These are phyloP conservation scores for Psilopogon haemacephalus DNA, from an alignment of 2,113 vertebrate genomes.

Conservation along the genomic window DNA sequence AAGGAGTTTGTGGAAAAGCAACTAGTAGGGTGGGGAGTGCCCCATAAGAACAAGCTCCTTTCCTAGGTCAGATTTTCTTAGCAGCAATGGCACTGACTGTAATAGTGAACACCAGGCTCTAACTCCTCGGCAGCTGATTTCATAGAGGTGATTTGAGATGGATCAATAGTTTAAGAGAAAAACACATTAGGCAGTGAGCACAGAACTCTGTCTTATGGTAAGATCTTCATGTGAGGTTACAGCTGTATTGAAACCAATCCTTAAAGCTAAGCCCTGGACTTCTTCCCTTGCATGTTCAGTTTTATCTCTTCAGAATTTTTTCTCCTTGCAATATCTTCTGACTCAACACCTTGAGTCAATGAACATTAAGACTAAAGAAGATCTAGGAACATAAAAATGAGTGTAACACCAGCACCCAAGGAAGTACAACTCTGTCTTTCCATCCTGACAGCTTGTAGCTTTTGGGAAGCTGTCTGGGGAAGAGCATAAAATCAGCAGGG, in stretches of 20 bases:
- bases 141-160: neutral
- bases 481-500: neutral
- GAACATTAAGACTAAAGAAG: neutral
- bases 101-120: neutral
- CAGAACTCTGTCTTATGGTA: neutral
- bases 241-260: neutral
- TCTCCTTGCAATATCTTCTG: neutral
- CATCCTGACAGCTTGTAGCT: neutral
- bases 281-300: neutral
- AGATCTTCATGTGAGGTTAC: neutral
- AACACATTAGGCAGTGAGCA: neutral
- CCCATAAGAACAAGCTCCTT: neutral
- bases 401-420: neutral
- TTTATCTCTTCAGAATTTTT: neutral
- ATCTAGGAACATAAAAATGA: neutral
- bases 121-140: neutral
- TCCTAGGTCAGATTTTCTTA: neutral
- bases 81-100: neutral
- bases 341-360: neutral
- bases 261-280: neutral
- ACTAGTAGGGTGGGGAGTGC: too few relatives aligned
- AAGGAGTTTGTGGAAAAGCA: too few relatives aligned
- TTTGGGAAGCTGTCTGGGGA: neutral
- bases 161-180: neutral
- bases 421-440: neutral